phyloP scores from a whole-genome alignment of 2,797 vertebrate species.

The Smutsia gigantea region DNA sequence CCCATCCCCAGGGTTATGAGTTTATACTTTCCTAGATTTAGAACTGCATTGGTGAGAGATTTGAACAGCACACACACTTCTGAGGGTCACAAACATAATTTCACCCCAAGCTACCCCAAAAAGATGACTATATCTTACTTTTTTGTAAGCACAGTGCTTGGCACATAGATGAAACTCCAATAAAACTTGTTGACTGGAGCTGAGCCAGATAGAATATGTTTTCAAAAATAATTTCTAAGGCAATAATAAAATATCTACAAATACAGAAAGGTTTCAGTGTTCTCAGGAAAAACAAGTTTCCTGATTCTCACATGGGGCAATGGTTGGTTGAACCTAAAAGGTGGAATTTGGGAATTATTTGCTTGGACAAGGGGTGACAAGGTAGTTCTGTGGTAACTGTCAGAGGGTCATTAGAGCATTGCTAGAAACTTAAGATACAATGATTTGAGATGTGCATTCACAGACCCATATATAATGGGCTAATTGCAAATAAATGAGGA shows the following conservation, averaged over 20 bases:
- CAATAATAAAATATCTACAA: background rate
- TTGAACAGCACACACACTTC: background rate
- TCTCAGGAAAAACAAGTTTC: slow-evolving; percentile 5
- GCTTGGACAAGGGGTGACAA: background rate
- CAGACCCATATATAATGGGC: background rate
- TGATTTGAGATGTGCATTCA: background rate
- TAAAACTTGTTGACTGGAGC: background rate
- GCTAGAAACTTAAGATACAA: background rate
- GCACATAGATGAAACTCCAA: background rate
- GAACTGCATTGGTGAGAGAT: background rate
- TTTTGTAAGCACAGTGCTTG: background rate
- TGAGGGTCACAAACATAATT: background rate
- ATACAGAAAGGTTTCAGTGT: background rate
- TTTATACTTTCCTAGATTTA: background rate
- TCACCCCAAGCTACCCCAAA: background rate
- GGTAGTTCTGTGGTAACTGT: background rate
- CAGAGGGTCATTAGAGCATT: background rate
- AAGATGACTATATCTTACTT: background rate
- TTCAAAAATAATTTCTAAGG: slow-evolving; percentile 37
- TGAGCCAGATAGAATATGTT: background rate
- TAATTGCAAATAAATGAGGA: background rate
- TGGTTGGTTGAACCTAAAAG: background rate
- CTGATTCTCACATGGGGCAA: background rate
- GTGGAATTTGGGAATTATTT: background rate
- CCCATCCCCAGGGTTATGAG: background rate